phyloP scores from a whole-genome alignment of 2,888 invertebrate genomes.

The Lucinisca nassula region DNA sequence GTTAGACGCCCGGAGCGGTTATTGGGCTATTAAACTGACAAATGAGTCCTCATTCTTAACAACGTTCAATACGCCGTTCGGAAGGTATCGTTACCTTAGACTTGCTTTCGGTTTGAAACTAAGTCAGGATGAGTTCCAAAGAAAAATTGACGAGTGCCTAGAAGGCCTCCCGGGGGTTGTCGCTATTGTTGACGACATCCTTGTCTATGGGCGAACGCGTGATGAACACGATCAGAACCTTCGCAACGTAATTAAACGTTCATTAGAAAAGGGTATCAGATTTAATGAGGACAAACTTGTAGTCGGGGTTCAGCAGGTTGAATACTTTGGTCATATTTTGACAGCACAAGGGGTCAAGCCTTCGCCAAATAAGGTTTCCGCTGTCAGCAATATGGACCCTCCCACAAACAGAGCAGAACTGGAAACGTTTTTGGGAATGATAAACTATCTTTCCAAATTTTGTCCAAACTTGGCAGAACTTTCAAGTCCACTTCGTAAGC shows the following conservation, averaged over 20 bases:
- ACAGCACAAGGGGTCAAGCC: conserved; percentile 38
- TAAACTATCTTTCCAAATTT: conserved; percentile 47
- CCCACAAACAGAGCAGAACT: conserved; percentile 3
- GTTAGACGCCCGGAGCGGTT: conserved; percentile 52
- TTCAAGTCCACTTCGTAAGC: conserved; percentile 39
- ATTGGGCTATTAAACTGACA: conserved; percentile 43
- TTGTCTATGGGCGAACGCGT: conserved; percentile 45
- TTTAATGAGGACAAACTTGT: conserved; percentile 58
- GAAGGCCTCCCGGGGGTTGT: conserved; percentile 48
- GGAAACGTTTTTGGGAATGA: conserved; percentile 45
- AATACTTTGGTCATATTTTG: conserved; percentile 58
- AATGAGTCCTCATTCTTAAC: conserved; percentile 43
- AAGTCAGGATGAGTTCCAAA: conserved; percentile 58
- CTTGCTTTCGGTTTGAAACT: conserved; percentile 64
- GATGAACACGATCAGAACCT: conserved; percentile 67
- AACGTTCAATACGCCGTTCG: conserved; percentile 54
- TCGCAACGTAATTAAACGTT: conserved; percentile 33
- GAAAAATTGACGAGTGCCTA: conserved; percentile 51
- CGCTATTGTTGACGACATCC: conserved; percentile 60
- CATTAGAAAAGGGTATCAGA: conserved; percentile 33
- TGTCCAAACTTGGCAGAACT: conserved; percentile 49
- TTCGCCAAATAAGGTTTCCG: neutral
- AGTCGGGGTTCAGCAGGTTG: conserved; percentile 39
- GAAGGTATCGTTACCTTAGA: conserved; percentile 53
- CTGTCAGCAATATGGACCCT: neutral